Conservation (phyloP, 2,888 invertebrate species). For the Strigamia transsilvanica region DNA sequence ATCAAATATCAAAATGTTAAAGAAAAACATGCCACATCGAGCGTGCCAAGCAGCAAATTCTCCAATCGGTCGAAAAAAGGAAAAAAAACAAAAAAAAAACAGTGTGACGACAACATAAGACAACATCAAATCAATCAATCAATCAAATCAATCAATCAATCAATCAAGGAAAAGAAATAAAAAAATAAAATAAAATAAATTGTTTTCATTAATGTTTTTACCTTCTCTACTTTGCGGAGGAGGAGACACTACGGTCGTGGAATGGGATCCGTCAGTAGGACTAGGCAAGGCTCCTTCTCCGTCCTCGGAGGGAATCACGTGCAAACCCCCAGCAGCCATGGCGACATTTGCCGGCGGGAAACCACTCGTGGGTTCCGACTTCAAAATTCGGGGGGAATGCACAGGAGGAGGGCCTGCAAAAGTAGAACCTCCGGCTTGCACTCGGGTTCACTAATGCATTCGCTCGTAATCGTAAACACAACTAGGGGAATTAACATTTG, state of each 20-base stretch:
- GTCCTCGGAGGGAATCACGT: constrained; percentile 60
- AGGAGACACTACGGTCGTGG: constrained; percentile 60
- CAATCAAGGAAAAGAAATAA: not conserved
- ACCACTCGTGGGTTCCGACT: constrained; percentile 55
- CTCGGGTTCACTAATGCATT: constrained; percentile 14
- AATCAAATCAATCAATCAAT: not conserved
- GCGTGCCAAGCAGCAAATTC: constrained; percentile 32
- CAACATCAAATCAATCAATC: not conserved
- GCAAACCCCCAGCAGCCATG: constrained; percentile 58
- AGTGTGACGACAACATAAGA: not conserved
- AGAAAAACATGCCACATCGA: constrained; percentile 18
- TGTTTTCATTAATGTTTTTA: constrained; percentile 55
- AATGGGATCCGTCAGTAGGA: constrained; percentile 61
- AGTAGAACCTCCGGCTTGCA: constrained; percentile 53
- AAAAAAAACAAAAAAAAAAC: not conserved
- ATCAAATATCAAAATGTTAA: not conserved
- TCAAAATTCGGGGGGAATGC: constrained; percentile 64
- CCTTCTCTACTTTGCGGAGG: constrained; percentile 60
- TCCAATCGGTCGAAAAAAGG: not conserved
- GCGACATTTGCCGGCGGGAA: constrained; percentile 27
- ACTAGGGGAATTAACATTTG: constrained; percentile 6
- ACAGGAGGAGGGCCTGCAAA: constrained; percentile 59
- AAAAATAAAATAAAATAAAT: not conserved
- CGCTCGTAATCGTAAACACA: constrained; percentile 58
- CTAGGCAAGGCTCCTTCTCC: constrained; percentile 62